Evolutionary conservation across 2,888 invertebrate species (phyloP).

Genomic region (Noctua fimbriata): DNA sequence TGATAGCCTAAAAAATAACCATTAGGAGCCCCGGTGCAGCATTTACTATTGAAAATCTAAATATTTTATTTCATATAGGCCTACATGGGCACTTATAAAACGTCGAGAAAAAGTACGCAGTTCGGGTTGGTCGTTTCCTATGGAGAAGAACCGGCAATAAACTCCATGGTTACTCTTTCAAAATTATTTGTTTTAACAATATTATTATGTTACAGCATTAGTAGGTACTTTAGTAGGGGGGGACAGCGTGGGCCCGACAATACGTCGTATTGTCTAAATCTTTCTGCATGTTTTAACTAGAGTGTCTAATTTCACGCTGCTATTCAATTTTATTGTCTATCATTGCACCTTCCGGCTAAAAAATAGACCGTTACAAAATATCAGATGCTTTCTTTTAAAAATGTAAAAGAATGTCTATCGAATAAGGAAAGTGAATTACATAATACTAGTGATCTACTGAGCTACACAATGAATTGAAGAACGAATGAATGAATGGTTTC

Average conservation of each 20-base stretch:
- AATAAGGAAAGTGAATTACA: constrained; percentile 33
- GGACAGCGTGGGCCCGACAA: no score
- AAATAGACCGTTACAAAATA: constrained; percentile 9
- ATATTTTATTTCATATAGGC: no score
- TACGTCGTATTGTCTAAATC: neutral
- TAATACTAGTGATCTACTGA: constrained; percentile 36
- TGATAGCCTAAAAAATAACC: neutral
- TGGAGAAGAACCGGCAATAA: no score
- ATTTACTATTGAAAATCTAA: no score
- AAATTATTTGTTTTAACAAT: no score
- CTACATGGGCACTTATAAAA: no score
- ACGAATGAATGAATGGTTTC: constrained; percentile 32
- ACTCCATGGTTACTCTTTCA: no score
- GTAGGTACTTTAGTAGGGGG: no score
- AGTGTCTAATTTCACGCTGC: neutral
- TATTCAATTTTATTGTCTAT: neutral
- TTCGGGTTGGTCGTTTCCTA: no score
- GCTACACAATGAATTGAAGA: constrained; percentile 26
- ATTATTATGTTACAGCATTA: no score
- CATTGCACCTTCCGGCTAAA: constrained; percentile 2
- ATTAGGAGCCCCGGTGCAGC: neutral
- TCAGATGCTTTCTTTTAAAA: constrained; percentile 11
- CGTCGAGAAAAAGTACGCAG: no score
- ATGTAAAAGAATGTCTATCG: neutral
- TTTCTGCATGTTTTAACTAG: neutral